Evolutionary conservation across 2,888 invertebrate genomes (phyloP), one percentile per base, ranked within the genome.

Genomic region (Polydrusus cervinus): DNA sequence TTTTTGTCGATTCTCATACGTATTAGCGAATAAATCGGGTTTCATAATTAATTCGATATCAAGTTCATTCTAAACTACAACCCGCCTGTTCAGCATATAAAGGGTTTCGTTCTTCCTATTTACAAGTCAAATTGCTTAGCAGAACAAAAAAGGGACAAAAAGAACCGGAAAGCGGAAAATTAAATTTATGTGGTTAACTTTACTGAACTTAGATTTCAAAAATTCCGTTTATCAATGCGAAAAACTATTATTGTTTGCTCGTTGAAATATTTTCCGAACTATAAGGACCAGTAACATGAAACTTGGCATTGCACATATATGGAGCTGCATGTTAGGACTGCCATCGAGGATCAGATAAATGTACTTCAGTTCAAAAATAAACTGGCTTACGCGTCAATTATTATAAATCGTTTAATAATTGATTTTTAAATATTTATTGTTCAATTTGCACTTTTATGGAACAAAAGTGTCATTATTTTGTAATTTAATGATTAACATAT

Each of bases 41-140:
- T 34, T 34, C 34, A 34, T 34, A 10, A 34, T 34, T 34, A 43
- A 43, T 13, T 43, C 6, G 43, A 43, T 43, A 43, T 43, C 43
- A n/a, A n/a, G 1, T 43, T 43, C 47, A 16, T 8, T 47, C 7
- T 47, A 16, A 16, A 47, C 8, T 8, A 47, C 43, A n/a, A 1
- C n/a, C 47, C 47, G 47, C 8, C 16, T 47, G 16, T 47, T 47
- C 14, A 47, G 47, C 47, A 47, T 51, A 51, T 51, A 51, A 51
- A 51, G 20, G 51, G 51, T 51, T 51, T 51, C 16, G 14, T 47
- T 16, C 11, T n/a, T 10, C 8, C 20, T 8, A 20, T 51, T 51
- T 18, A 9, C 9, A 51, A 47, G 13, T 47, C 47, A 47, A 47
- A 1, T 47, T 47, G n/a, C 43, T 47, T 47, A 47, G 2, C 16